Evolutionary conservation across 2,888 invertebrate genomes (phyloP).

Genomic region (Tribolium freemani): DNA sequence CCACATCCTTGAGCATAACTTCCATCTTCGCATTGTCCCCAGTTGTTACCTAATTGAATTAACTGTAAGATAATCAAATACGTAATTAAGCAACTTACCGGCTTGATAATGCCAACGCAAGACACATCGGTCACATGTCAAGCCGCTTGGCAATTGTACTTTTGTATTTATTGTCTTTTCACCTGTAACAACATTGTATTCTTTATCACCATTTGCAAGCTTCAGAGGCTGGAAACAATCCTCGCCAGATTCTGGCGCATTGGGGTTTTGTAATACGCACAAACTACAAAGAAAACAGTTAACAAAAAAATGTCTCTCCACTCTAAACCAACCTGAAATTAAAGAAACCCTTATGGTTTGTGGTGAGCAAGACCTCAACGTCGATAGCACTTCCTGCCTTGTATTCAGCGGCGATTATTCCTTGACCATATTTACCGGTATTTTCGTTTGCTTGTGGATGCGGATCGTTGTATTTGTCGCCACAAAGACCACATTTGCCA

Average conservation of each 20-base stretch:
- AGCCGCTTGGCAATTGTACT: slow-evolving; percentile 63
- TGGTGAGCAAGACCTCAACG: slow-evolving; percentile 60
- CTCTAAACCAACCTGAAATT: slow-evolving; percentile 55
- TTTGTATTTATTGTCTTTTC: slow-evolving; percentile 47
- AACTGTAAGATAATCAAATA: background rate
- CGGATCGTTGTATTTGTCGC: slow-evolving; percentile 68
- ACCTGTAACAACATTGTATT: slow-evolving; percentile 52
- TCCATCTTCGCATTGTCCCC: slow-evolving; percentile 61
- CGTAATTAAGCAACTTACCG: slow-evolving; percentile 54
- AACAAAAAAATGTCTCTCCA: background rate
- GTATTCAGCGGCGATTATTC: slow-evolving; percentile 68
- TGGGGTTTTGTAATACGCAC: slow-evolving; percentile 61
- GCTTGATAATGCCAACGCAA: slow-evolving; percentile 69
- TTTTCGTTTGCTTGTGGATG: slow-evolving; percentile 71
- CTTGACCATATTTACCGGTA: slow-evolving; percentile 70
- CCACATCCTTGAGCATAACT: slow-evolving; percentile 61
- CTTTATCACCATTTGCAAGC: slow-evolving; percentile 59
- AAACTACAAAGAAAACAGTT: slow-evolving; percentile 51
- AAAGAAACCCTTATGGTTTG: slow-evolving; percentile 65
- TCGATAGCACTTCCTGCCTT: slow-evolving; percentile 56
- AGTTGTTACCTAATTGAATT: slow-evolving; percentile 59
- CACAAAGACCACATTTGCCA: slow-evolving; percentile 71
- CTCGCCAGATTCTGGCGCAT: slow-evolving; percentile 65
- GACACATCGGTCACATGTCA: slow-evolving; percentile 69
- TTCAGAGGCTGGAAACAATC: slow-evolving; percentile 66